phyloP scores from a whole-genome alignment of 1,140 invertebrate genomes.

The Drosophila serrata region DNA sequence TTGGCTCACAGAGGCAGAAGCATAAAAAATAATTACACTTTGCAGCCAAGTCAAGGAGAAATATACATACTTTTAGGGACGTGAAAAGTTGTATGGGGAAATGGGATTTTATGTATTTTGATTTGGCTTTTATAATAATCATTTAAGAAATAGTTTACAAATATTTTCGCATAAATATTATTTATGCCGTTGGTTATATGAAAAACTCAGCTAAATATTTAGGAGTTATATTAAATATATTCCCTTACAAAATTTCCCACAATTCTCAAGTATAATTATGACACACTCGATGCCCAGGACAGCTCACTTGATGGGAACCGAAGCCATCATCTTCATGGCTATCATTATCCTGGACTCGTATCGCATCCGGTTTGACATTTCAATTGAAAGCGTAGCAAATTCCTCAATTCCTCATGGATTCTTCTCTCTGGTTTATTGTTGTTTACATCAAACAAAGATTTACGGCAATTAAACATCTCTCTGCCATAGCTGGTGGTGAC shows the following conservation, averaged over 20 bases:
- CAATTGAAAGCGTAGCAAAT: constrained; percentile 77
- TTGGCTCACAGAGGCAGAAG: constrained; percentile 74
- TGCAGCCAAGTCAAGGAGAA: constrained; percentile 19
- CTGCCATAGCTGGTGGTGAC: constrained; percentile 58
- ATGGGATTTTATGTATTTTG: too few relatives aligned
- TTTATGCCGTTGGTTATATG: too few relatives aligned
- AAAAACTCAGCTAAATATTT: background rate
- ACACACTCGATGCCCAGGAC: constrained; percentile 32
- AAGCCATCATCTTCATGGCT: constrained; percentile 36
- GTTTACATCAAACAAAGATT: constrained; percentile 85
- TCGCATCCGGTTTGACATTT: constrained; percentile 67
- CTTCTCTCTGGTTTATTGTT: constrained; percentile 58
- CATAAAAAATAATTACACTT: constrained; percentile 73
- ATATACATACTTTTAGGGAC: background rate
- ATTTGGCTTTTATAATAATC: too few relatives aligned
- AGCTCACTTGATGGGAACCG: constrained; percentile 15
- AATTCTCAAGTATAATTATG: constrained; percentile 26
- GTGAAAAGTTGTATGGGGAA: background rate
- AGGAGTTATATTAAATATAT: background rate
- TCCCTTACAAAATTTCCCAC: background rate
- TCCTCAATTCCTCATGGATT: constrained; percentile 27
- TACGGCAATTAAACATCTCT: constrained; percentile 84
- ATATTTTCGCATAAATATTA: too few relatives aligned
- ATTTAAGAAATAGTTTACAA: too few relatives aligned
- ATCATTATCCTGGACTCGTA: constrained; percentile 61